These are phyloP conservation scores for Cosmopolites sordidus DNA, from an alignment of 2,888 invertebrate genomes.

Conservation along the genomic window DNA sequence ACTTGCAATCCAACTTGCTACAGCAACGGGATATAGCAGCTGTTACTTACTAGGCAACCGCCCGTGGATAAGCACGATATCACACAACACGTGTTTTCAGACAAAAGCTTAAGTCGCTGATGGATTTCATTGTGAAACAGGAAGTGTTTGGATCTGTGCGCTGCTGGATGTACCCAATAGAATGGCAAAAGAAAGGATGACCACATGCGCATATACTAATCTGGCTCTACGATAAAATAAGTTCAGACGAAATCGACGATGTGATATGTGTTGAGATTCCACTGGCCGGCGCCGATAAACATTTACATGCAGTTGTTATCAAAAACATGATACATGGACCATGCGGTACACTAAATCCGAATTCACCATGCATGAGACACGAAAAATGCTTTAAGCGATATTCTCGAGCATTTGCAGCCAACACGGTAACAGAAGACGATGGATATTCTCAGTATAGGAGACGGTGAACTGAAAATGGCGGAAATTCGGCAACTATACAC, in stretches of 20 bases:
- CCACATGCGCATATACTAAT: slow-evolving; percentile 39
- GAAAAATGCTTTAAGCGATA: slow-evolving; percentile 38
- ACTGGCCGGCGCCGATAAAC: neutral
- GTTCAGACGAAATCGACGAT: slow-evolving; percentile 12
- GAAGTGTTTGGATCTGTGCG: slow-evolving; percentile 9
- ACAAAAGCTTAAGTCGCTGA: neutral
- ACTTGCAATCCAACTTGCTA: slow-evolving; percentile 7
- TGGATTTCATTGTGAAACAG: slow-evolving; percentile 12
- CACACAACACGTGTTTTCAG: neutral
- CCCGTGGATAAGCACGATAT: slow-evolving; percentile 6
- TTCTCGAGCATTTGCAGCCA: slow-evolving; percentile 9
- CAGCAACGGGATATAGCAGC: neutral
- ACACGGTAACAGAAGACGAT: neutral
- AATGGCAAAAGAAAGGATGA: slow-evolving; percentile 27
- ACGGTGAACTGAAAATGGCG: neutral
- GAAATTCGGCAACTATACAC: neutral
- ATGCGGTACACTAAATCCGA: slow-evolving; percentile 34
- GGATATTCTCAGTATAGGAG: slow-evolving; percentile 7
- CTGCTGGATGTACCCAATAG: slow-evolving; percentile 26
- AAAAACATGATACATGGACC: slow-evolving; percentile 45
- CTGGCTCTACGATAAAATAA: slow-evolving; percentile 27
- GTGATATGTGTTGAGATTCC: slow-evolving; percentile 12
- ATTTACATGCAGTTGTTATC: slow-evolving; percentile 16
- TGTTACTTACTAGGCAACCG: slow-evolving; percentile 4
- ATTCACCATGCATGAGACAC: slow-evolving; percentile 43